phyloP scores from a whole-genome alignment of 2,113 vertebrate genomes.

The Romanogobio albipinnatus region DNA sequence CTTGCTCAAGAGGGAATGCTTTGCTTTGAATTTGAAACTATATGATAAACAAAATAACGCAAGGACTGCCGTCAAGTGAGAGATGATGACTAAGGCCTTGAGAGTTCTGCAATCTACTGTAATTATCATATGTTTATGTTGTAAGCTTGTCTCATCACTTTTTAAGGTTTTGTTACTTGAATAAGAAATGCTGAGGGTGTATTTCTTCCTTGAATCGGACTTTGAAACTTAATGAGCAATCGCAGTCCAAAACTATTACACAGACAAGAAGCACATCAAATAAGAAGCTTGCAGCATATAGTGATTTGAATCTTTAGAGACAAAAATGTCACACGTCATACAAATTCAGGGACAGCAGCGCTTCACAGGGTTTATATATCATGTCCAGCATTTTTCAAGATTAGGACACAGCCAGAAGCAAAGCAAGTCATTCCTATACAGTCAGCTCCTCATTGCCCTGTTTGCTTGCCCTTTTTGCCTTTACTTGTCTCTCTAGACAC shows the following conservation, averaged over 20 bases:
- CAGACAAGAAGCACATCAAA: not conserved
- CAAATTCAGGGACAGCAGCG: not conserved
- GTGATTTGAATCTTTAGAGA: slow-evolving; percentile 6
- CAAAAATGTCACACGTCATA: slow-evolving; percentile 10
- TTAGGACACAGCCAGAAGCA: slow-evolving; percentile 8
- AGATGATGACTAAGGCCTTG: not conserved
- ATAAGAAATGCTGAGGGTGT: not conserved
- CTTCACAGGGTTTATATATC: not conserved
- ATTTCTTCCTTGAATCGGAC: not conserved
- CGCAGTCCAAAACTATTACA: not conserved
- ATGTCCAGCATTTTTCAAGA: slow-evolving; percentile 2
- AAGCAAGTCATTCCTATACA: not conserved
- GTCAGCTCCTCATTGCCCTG: not conserved
- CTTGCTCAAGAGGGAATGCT: not conserved
- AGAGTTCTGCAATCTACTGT: not conserved
- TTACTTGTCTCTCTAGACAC: slow-evolving; percentile 41
- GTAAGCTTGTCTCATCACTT: not conserved
- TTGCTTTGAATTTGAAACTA: not conserved
- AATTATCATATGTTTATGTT: not conserved
- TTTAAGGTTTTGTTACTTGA: not conserved
- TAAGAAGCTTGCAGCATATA: not conserved
- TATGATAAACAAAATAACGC: not conserved
- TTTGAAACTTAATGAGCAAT: slow-evolving; percentile 18
- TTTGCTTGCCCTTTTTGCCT: slow-evolving; percentile 38
- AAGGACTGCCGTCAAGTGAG: not conserved